A percentile compares a stretch with the other conserved stretches of the same genome.
These are phyloP conservation scores for Equus quagga DNA, from an alignment of 2,113 vertebrate species.

Conservation along the genomic window DNA sequence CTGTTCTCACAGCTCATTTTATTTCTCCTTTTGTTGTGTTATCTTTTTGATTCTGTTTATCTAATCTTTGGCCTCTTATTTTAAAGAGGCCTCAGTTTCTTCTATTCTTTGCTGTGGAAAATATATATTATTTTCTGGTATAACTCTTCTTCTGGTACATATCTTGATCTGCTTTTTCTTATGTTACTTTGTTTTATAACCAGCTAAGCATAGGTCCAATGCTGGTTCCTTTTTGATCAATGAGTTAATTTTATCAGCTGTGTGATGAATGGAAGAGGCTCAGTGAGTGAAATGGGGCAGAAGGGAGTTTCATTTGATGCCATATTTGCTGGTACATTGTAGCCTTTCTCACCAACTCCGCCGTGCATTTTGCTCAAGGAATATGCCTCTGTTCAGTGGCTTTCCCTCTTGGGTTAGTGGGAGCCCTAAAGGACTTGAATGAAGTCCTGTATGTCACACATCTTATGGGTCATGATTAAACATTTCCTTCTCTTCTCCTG, in stretches of 20 bases:
- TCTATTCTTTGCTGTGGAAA: conserved; percentile 14
- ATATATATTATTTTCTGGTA: neutral
- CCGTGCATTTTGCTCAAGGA: neutral
- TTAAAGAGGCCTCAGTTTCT: neutral
- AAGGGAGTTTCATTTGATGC: neutral
- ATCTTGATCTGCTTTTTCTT: conserved; percentile 1
- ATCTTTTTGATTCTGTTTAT: neutral
- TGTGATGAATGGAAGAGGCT: neutral
- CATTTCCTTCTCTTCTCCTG: neutral
- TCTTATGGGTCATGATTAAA: neutral
- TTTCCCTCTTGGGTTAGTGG: neutral
- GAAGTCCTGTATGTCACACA: neutral
- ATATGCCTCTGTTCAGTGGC: neutral
- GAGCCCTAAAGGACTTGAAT: neutral
- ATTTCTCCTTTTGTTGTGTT: conserved; percentile 35
- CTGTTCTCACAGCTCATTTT: neutral
- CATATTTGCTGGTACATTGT: neutral
- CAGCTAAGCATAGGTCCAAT: neutral
- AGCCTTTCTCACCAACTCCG: neutral
- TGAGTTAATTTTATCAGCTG: neutral
- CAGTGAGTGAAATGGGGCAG: neutral
- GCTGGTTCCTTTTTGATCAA: neutral
- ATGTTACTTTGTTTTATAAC: neutral
- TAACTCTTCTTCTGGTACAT: neutral
- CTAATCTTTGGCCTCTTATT: conserved; percentile 1